Conservation (phyloP, 2,797 vertebrate species). For the Ctenosaura bakeri region DNA sequence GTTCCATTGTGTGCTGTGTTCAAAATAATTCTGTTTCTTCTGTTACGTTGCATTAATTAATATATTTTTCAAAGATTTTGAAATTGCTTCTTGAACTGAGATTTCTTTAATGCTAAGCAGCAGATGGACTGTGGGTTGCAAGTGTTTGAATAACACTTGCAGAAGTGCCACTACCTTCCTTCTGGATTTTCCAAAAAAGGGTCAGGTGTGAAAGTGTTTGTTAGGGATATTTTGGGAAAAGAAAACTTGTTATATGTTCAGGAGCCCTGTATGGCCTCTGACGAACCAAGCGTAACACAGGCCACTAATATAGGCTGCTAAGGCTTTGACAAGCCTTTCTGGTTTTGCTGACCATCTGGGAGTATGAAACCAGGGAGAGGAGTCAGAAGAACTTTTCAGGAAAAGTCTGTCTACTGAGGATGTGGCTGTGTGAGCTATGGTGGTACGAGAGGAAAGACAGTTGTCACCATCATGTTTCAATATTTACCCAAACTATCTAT, state of each 20-base stretch:
- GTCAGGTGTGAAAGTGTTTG: constrained; percentile 50
- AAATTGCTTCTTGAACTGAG: constrained; percentile 54
- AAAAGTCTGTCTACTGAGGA: background rate
- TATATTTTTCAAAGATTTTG: constrained; percentile 34
- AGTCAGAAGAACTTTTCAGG: background rate
- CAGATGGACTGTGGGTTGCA: constrained; percentile 49
- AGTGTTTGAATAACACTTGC: constrained; percentile 52
- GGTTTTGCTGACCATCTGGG: background rate
- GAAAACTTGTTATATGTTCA: background rate
- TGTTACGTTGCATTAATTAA: background rate
- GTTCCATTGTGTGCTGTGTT: background rate
- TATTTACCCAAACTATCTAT: background rate
- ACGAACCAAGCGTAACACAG: constrained; percentile 8
- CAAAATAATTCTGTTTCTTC: constrained; percentile 4
- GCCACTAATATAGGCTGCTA: background rate
- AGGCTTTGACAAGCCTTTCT: background rate
- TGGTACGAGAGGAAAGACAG: background rate
- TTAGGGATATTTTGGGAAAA: background rate
- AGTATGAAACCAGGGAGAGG: background rate
- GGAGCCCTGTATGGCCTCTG: background rate
- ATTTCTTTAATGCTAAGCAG: constrained; percentile 51
- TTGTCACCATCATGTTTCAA: background rate
- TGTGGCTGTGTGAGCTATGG: background rate
- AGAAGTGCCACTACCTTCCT: constrained; percentile 48
- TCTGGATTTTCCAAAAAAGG: constrained; percentile 47